Base-by-base conservation (phyloP, 53 echinoderm and acorn worm genomes). In the Stichopus horrens region DNA sequence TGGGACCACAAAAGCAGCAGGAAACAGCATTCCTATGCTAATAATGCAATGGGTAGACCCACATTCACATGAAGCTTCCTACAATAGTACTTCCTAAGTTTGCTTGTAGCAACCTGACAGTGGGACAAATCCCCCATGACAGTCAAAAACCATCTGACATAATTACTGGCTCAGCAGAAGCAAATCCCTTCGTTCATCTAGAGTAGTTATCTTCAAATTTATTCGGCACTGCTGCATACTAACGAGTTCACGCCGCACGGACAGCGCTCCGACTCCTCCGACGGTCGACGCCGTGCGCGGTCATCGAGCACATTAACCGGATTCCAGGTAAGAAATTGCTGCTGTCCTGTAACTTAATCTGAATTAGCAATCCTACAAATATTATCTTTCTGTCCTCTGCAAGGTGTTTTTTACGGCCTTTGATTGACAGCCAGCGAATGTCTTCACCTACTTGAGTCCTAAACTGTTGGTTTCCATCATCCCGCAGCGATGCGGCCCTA, bases 381-480 rank as follows among this genome's bases (percentile, higher is more conserved):
- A 71, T 71, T 71, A 71, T 71, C 71, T 71, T 71, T 71, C 71
- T 71, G 71, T 71, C 7, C 18, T 71, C 71, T 71, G 71, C 71
- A 18, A 71, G 14, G 71, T 71, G 71, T 71, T 71, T 71, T 19
- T 6, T 2, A 37, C n/a, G 21, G 57, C 19, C 56, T 56, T 81
- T 81, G 81, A 81, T 81, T 81, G 81, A 81, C 81, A 81, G 18
- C 81, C 58, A 4, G 81, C 21, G 81, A 81, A 58, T 56, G 21
- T 58, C 57, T 81, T 23, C 22, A 56, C 81, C 81, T 81, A 81
- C 81, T 81, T 81, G 56, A 81, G 55, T 81, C 81, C 57, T 56
- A 56, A 81, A 22, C 81, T 57, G 21, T 57, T 21, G 53, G 57
- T 56, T 81, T 58, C 81, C 53, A 54, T 55, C 81, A 81, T 81